Percentiles rank a stretch among this genome's conserved stretches.
phyloP scores from a whole-genome alignment of 2,797 vertebrate species.

The Rhinogobio ventralis region DNA sequence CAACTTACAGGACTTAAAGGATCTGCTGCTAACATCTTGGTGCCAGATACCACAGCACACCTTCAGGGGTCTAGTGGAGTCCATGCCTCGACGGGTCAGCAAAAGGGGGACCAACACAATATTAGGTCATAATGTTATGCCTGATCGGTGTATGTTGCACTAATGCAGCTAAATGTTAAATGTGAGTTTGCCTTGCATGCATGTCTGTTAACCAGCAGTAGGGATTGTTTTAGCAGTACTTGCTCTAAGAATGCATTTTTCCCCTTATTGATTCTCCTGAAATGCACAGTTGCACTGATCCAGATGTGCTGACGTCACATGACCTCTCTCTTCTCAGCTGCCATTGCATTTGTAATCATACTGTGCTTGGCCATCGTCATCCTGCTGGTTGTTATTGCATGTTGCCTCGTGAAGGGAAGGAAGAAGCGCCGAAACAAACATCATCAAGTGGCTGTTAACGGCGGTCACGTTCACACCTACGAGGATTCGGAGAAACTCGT shows the following conservation, averaged over 20 bases:
- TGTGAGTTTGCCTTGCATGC: too few relatives aligned
- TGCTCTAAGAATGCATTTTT: too few relatives aligned
- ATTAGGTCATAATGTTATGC: too few relatives aligned
- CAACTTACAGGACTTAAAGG: too few relatives aligned
- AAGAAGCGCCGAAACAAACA: slow-evolving; percentile 67
- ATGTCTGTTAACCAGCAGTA: not conserved
- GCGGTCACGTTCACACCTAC: slow-evolving; percentile 70
- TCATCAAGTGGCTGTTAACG: slow-evolving; percentile 78
- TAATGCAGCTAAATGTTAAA: too few relatives aligned
- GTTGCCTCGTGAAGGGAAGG: slow-evolving; percentile 83
- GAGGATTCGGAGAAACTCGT: slow-evolving; percentile 89
- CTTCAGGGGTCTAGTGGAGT: too few relatives aligned
- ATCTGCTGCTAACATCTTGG: too few relatives aligned
- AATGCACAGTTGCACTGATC: not conserved
- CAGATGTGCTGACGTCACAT: not conserved
- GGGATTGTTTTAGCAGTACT: not conserved
- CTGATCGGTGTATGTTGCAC: not conserved
- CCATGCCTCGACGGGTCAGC: too few relatives aligned
- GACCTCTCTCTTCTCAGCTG: slow-evolving; percentile 37
- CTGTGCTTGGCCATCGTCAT: slow-evolving; percentile 82
- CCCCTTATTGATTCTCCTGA: not conserved
- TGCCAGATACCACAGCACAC: too few relatives aligned
- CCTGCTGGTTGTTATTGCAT: slow-evolving; percentile 80
- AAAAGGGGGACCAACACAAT: too few relatives aligned
- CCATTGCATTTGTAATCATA: slow-evolving; percentile 72